Percentiles rank a stretch among this genome's conserved stretches.
Conservation (phyloP, 2,797 vertebrate species). For the Micromesistius poutassou region DNA sequence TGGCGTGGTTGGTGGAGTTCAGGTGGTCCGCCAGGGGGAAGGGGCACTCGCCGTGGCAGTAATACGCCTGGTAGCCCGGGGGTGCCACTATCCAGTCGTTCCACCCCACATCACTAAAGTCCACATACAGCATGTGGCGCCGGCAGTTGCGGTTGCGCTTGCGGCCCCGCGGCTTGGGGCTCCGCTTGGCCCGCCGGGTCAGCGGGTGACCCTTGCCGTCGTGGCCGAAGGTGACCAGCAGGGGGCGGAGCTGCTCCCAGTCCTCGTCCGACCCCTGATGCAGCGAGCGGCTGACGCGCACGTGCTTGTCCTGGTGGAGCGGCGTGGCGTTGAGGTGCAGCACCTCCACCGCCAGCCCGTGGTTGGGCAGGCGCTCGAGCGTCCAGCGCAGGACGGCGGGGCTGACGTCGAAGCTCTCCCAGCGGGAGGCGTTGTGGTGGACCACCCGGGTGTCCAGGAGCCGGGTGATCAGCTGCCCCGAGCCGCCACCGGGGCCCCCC, state of each 20-base stretch:
- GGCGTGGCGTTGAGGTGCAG: constrained; percentile 81
- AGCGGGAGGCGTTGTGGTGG: constrained; percentile 85
- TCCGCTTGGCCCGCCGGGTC: constrained; percentile 84
- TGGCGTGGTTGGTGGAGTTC: constrained; percentile 99
- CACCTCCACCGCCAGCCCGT: constrained; percentile 92
- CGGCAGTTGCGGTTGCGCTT: constrained; percentile 95
- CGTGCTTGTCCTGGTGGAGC: constrained; percentile 84
- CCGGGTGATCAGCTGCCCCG: constrained; percentile 84
- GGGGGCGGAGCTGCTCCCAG: constrained; percentile 93
- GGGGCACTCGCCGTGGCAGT: constrained; percentile 98
- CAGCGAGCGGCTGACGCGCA: constrained; percentile 92
- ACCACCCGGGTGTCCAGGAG: constrained; percentile 96
- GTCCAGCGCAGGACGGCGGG: constrained; percentile 96
- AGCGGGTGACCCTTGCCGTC: constrained; percentile 91
- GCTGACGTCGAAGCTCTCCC: constrained; percentile 98
- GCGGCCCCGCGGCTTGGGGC: constrained; percentile 81
- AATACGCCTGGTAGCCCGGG: constrained; percentile 97
- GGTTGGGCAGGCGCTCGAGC: constrained; percentile 85
- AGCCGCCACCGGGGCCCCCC: constrained; percentile 22
- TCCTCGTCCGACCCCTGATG: constrained; percentile 80
- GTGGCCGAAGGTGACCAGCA: constrained; percentile 96
- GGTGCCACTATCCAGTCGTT: constrained; percentile 99
- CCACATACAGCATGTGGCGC: constrained; percentile 94
- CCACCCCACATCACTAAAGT: constrained; percentile 99
- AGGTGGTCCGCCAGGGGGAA: constrained; percentile 98